A percentile compares a stretch with the other conserved stretches of the same genome.
Conservation (phyloP, 2,888 invertebrate species). For the Taphrorychus bicolor region DNA sequence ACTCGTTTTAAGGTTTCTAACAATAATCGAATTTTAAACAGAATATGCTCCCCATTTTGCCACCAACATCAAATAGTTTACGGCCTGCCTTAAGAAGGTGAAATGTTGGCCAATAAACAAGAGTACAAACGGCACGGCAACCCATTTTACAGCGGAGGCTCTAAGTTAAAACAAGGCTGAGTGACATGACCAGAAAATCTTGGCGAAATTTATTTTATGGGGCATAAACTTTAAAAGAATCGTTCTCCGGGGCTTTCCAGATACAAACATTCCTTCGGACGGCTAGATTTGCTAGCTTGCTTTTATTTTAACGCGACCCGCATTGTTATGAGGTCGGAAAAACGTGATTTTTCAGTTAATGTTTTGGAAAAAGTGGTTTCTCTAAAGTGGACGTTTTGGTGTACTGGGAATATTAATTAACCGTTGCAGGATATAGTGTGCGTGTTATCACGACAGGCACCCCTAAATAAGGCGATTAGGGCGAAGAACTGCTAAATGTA, state of each 20-base stretch:
- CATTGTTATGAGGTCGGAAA: conserved; percentile 16
- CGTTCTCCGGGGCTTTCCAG: conserved; percentile 28
- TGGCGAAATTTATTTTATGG: conserved; percentile 35
- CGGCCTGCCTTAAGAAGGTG: background rate
- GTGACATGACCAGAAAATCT: conserved; percentile 35
- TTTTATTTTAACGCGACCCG: conserved; percentile 22
- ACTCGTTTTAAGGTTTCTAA: too few relatives aligned
- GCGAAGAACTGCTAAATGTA: too few relatives aligned
- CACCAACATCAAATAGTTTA: too few relatives aligned
- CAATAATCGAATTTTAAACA: too few relatives aligned
- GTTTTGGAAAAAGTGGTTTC: background rate
- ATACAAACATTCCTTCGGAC: conserved; percentile 26
- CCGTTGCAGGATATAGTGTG: background rate
- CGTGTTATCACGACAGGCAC: background rate
- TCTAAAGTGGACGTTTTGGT: background rate
- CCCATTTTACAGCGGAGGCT: background rate
- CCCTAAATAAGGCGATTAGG: background rate
- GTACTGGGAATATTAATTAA: background rate
- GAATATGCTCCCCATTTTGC: too few relatives aligned
- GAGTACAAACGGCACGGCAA: conserved; percentile 1
- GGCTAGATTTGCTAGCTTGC: conserved; percentile 22
- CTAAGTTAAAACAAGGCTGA: conserved; percentile 29
- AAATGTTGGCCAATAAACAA: conserved; percentile 9
- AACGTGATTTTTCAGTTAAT: background rate
- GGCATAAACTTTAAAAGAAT: conserved; percentile 37